Percentiles rank a stretch among this genome's conserved stretches.
Evolutionary conservation across 1,140 invertebrate species (phyloP).

Genomic region (Neodiprion pinetum): DNA sequence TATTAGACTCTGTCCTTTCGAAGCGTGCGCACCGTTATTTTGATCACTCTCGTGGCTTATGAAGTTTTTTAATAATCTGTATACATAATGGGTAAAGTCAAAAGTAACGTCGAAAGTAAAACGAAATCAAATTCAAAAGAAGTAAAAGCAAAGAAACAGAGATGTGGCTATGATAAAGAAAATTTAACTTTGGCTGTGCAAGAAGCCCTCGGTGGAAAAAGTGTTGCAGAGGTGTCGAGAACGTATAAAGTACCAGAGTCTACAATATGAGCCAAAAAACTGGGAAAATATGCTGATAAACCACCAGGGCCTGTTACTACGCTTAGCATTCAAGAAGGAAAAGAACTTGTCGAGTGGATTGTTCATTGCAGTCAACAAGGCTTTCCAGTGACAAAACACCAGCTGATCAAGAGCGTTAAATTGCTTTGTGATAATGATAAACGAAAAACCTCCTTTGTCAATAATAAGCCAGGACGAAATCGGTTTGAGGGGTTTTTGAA

Average conservation of each 20-base stretch:
- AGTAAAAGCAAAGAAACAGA: neutral
- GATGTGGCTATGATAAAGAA: constrained; percentile 20
- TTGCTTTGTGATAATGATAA: constrained; percentile 18
- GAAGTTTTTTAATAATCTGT: neutral
- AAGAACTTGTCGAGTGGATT: constrained; percentile 23
- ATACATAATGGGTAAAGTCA: neutral
- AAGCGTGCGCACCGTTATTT: neutral
- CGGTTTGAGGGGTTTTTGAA: constrained; percentile 27
- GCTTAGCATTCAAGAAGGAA: constrained; percentile 24
- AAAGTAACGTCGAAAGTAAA: neutral
- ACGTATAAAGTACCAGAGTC: constrained; percentile 23
- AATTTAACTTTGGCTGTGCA: constrained; percentile 16
- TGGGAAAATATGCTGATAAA: constrained; percentile 12
- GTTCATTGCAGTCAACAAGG: constrained; percentile 19
- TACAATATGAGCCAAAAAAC: constrained; percentile 25
- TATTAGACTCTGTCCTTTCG: neutral
- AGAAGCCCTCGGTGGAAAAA: constrained; percentile 14
- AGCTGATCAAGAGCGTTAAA: constrained; percentile 23
- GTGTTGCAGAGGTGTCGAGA: constrained; percentile 14
- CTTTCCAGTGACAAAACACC: constrained; percentile 24
- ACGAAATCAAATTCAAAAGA: neutral
- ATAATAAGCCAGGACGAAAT: constrained; percentile 26
- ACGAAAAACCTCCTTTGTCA: constrained; percentile 21
- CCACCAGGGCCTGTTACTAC: constrained; percentile 25
- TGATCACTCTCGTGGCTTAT: neutral